These are phyloP conservation scores for Diorhabda carinulata DNA, from an alignment of 1,140 invertebrate genomes.

Conservation along the genomic window DNA sequence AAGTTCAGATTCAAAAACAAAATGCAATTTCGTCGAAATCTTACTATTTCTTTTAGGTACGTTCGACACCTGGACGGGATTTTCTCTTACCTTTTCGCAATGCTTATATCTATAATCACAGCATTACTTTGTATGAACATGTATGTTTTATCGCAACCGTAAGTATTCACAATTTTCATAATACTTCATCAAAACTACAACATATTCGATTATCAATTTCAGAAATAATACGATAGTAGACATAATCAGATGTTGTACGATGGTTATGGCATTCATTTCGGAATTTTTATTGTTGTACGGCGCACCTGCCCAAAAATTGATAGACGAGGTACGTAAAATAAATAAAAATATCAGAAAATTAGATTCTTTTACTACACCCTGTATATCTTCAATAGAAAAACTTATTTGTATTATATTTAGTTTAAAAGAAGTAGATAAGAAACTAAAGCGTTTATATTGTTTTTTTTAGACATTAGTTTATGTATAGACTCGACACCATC, in stretches of 20 bases:
- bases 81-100: slow-evolving; percentile 8
- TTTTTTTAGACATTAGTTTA: too few relatives aligned
- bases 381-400: background rate
- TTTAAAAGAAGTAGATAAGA: background rate
- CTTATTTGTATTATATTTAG: background rate
- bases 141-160: slow-evolving; percentile 12
- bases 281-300: slow-evolving; percentile 19
- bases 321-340: slow-evolving; percentile 12
- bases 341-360: background rate
- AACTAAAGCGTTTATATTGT: too few relatives aligned
- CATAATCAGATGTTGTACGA: slow-evolving; percentile 10
- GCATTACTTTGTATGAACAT: slow-evolving; percentile 15
- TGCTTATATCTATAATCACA: slow-evolving; percentile 9
- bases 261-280: slow-evolving; percentile 7
- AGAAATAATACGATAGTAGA: slow-evolving; percentile 11
- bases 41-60: slow-evolving; percentile 3
- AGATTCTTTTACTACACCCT: background rate
- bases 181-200: background rate
- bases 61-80: slow-evolving; percentile 7
- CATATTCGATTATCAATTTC: background rate
- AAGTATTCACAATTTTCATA: background rate
- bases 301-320: slow-evolving; percentile 12
- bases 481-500: too few relatives aligned
- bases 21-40: slow-evolving; percentile 3
- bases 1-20: background rate